These are phyloP conservation scores for Mycetomoellerius zeteki DNA, from an alignment of 1,140 invertebrate genomes.

Conservation along the genomic window DNA sequence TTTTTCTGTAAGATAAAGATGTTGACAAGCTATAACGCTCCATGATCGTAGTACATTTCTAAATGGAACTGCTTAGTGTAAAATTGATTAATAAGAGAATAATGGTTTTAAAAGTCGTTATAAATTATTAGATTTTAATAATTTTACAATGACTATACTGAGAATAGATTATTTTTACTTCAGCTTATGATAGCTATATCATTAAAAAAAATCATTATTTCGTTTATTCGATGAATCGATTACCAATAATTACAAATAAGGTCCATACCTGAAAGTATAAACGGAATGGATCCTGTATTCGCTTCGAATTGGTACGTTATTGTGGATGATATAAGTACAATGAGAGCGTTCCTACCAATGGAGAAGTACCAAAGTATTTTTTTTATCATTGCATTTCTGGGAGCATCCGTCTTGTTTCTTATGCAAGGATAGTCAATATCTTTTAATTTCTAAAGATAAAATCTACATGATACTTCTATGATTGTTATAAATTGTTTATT, in stretches of 20 bases:
- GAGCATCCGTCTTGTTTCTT: conserved; percentile 67
- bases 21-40: background rate
- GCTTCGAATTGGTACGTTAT: conserved; percentile 86
- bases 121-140: background rate
- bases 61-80: background rate
- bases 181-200: background rate
- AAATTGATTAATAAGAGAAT: background rate
- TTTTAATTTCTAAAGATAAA: conserved; percentile 89
- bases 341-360: conserved; percentile 92
- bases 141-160: background rate
- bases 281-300: conserved; percentile 81
- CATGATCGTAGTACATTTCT: background rate
- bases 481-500: background rate
- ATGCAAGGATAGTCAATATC: conserved; percentile 86
- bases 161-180: background rate
- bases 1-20: conserved; percentile 84
- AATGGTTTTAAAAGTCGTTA: background rate
- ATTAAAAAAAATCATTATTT: background rate
- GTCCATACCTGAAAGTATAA: conserved; percentile 86
- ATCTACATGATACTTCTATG: background rate
- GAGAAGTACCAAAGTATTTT: conserved; percentile 91
- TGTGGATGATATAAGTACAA: conserved; percentile 89
- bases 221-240: background rate
- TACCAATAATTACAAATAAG: background rate
- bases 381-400: conserved; percentile 79